phyloP scores from a whole-genome alignment of 2,113 vertebrate genomes.

The Silurus meridionalis region DNA sequence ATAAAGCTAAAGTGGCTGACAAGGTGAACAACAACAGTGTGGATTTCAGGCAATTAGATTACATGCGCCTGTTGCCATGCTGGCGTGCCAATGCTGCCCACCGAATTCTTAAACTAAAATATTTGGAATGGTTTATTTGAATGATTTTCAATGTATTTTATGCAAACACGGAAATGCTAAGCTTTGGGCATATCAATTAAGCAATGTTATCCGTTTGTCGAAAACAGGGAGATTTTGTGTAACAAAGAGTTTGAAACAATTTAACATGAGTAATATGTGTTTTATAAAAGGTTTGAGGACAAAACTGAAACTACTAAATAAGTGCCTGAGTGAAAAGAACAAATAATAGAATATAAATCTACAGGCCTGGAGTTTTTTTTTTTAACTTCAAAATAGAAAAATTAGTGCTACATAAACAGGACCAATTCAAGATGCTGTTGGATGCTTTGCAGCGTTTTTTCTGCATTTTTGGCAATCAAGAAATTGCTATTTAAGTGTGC shows the following conservation, averaged over 20 bases:
- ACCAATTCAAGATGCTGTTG: background rate
- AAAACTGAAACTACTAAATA: background rate
- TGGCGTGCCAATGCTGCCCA: background rate
- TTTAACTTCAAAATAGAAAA: background rate
- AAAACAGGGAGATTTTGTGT: background rate
- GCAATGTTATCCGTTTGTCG: background rate
- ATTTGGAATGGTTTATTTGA: background rate
- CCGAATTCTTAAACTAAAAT: background rate
- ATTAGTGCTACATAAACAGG: background rate
- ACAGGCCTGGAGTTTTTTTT: background rate
- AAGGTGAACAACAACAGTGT: background rate
- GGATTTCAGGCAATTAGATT: background rate
- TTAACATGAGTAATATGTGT: background rate
- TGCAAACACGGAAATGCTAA: background rate
- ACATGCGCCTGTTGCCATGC: background rate
- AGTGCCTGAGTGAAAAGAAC: background rate
- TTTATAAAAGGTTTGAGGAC: background rate
- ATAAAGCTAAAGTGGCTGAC: background rate
- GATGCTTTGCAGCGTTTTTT: background rate
- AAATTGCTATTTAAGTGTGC: background rate
- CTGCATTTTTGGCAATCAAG: background rate
- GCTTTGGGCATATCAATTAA: background rate
- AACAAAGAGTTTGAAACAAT: background rate
- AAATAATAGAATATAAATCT: background rate
- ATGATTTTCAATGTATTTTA: background rate